Percentiles rank a stretch among this genome's conserved stretches.
phyloP scores from a whole-genome alignment of 2,113 vertebrate genomes.

The Notothenia rossii region DNA sequence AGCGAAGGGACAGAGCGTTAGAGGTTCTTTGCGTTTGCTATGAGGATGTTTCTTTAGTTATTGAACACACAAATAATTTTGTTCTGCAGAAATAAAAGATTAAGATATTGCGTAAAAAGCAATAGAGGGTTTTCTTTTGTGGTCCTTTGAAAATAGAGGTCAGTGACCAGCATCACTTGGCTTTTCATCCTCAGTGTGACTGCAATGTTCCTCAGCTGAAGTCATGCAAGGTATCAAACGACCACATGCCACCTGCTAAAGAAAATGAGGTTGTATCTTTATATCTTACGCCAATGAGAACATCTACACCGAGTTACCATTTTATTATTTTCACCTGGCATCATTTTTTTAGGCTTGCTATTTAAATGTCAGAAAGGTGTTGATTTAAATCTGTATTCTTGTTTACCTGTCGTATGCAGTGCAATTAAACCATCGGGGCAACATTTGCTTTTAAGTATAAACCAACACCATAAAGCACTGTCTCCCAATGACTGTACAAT shows the following conservation, averaged over 20 bases:
- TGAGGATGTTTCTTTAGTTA: neutral
- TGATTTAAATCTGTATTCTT: neutral
- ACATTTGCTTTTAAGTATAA: neutral
- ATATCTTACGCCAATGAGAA: slow-evolving; percentile 32
- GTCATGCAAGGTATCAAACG: slow-evolving; percentile 49
- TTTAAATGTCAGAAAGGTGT: neutral
- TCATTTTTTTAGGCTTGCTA: neutral
- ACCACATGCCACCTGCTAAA: slow-evolving; percentile 39
- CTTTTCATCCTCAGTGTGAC: slow-evolving; percentile 63
- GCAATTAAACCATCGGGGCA: neutral
- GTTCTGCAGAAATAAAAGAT: slow-evolving; percentile 9
- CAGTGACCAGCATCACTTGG: slow-evolving; percentile 29
- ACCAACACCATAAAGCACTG: neutral
- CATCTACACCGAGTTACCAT: slow-evolving; percentile 26
- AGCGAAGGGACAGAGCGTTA: slow-evolving; percentile 37
- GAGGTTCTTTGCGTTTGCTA: slow-evolving; percentile 24
- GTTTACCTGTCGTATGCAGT: neutral
- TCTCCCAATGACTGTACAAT: neutral
- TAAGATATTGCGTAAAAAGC: neutral
- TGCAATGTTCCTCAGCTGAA: slow-evolving; percentile 39
- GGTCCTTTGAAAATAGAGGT: slow-evolving; percentile 34
- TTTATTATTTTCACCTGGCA: slow-evolving; percentile 1
- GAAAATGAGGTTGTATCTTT: slow-evolving; percentile 21
- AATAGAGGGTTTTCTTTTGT: slow-evolving; percentile 20
- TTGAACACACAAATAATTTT: neutral